A percentile compares a stretch with the other conserved stretches of the same genome.
phyloP scores from a whole-genome alignment of 1,140 invertebrate species.

The Linepithema humile region DNA sequence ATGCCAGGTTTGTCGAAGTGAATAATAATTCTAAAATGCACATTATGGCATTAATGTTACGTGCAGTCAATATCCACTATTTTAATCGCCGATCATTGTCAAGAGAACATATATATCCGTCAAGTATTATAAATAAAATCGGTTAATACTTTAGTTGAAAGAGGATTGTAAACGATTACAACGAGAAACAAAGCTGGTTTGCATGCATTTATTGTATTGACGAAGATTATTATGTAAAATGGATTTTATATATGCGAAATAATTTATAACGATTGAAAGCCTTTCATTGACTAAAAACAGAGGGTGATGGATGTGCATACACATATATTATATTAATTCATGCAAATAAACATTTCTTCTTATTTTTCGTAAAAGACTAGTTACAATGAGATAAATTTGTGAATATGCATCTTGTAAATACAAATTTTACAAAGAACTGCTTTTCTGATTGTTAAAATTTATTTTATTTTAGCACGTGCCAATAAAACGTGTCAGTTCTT shows the following conservation, averaged over 20 bases:
- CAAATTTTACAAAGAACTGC: not conserved
- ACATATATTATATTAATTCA: not conserved
- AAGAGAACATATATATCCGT: slow-evolving; percentile 40
- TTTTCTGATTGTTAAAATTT: not conserved
- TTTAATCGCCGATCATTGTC: slow-evolving; percentile 41
- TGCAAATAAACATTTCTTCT: slow-evolving; percentile 2
- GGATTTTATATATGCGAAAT: slow-evolving; percentile 54
- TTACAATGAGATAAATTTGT: not conserved
- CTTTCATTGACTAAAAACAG: slow-evolving; percentile 16
- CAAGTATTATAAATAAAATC: slow-evolving; percentile 47
- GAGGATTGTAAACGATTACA: slow-evolving; percentile 57
- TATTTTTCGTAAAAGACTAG: not conserved
- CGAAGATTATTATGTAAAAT: slow-evolving; percentile 48
- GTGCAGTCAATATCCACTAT: slow-evolving; percentile 38
- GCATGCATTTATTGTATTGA: slow-evolving; percentile 32
- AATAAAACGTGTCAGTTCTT: too few relatives aligned
- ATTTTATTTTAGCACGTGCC: not conserved
- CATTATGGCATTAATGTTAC: slow-evolving; percentile 39
- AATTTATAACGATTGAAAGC: slow-evolving; percentile 57
- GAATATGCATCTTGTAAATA: not conserved
- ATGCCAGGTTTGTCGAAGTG: slow-evolving; percentile 30
- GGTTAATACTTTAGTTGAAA: slow-evolving; percentile 29
- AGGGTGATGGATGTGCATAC: slow-evolving; percentile 17
- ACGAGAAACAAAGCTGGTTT: slow-evolving; percentile 40
- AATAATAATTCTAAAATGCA: slow-evolving; percentile 27